phyloP scores from a whole-genome alignment of 2,797 vertebrate species.

The Enteromius unitaeniatus region DNA sequence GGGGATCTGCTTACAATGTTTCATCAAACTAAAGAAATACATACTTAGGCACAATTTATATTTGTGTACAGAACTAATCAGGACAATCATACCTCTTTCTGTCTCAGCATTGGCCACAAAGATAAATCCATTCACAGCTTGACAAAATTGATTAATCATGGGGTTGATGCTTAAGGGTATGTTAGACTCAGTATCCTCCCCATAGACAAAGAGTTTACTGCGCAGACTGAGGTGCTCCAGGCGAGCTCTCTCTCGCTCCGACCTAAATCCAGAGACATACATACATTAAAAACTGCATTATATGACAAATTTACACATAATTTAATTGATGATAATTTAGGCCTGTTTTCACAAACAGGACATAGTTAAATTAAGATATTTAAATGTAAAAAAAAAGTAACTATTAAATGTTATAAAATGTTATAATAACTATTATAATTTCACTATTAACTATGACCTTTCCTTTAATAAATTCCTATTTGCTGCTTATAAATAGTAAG shows the following conservation, averaged over 20 bases:
- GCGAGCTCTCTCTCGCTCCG: conserved; percentile 88
- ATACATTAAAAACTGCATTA: not conserved
- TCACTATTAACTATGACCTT: no score
- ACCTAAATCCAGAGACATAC: conserved; percentile 71
- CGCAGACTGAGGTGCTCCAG: conserved; percentile 76
- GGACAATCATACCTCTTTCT: conserved; percentile 78
- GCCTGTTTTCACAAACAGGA: no score
- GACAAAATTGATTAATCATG: conserved; percentile 89
- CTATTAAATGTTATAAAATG: no score
- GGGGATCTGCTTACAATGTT: not conserved
- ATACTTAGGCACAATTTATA: not conserved
- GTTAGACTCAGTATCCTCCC: conserved; percentile 73
- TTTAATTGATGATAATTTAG: not conserved
- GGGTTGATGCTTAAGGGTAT: conserved; percentile 78
- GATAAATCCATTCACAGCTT: conserved; percentile 91
- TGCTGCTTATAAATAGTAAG: no score
- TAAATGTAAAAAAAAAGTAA: no score
- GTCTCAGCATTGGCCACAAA: conserved; percentile 92
- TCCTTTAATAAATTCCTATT: no score
- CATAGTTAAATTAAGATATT: no score
- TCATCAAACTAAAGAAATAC: not conserved
- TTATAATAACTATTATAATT: no score
- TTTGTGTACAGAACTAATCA: not conserved
- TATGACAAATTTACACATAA: not conserved
- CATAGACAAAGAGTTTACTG: conserved; percentile 87